A percentile compares a stretch with the other conserved stretches of the same genome.
These are phyloP conservation scores for Adelosebastes latens DNA, from an alignment of 2,797 vertebrate genomes.

Conservation along the genomic window DNA sequence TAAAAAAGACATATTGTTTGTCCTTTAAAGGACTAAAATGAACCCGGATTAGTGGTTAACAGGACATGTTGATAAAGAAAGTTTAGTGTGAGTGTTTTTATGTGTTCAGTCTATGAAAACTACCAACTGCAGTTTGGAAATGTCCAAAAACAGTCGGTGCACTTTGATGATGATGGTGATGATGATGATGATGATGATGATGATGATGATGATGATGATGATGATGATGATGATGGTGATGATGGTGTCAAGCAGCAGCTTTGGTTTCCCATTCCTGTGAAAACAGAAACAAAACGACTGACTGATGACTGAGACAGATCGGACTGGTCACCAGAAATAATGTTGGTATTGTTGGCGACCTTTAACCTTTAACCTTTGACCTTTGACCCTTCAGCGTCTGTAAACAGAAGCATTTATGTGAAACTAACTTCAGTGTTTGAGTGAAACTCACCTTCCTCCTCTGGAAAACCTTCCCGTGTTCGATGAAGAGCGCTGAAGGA, in stretches of 20 bases:
- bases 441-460: slow-evolving; percentile 80
- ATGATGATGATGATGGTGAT: too few species aligned
- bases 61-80: background rate
- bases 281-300: background rate
- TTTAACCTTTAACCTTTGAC: too few species aligned
- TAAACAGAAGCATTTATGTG: too few species aligned
- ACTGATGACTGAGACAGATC: background rate
- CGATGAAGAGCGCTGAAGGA: slow-evolving; percentile 70
- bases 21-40: background rate
- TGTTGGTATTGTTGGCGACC: too few species aligned
- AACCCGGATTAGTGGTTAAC: background rate
- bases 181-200: background rate
- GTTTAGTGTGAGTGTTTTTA: background rate
- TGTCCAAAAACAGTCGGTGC: background rate
- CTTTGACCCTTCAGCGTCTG: too few species aligned
- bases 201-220: background rate
- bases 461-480: slow-evolving; percentile 82
- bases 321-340: too few species aligned
- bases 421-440: background rate
- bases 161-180: background rate
- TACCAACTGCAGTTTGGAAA: background rate
- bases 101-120: background rate
- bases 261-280: slow-evolving; percentile 87
- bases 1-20: background rate
- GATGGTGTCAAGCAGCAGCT: slow-evolving; percentile 69